Evolutionary conservation across 2,797 vertebrate genomes (phyloP).

Genomic region (Luscinia megarhynchos): DNA sequence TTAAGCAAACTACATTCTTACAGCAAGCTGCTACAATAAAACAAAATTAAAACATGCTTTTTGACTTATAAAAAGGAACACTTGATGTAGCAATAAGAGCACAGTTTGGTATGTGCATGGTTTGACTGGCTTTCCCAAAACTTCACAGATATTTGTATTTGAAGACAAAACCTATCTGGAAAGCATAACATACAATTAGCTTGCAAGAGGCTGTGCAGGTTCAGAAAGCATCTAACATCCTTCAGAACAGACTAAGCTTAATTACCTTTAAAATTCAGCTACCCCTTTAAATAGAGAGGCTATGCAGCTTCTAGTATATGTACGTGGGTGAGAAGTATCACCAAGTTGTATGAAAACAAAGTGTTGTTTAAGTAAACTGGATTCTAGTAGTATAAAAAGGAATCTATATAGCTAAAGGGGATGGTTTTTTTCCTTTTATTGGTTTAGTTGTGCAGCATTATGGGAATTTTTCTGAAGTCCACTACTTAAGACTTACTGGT

Average conservation of each 20-base stretch:
- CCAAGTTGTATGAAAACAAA: slow-evolving; percentile 23
- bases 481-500: slow-evolving; percentile 30
- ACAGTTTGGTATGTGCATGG: slow-evolving; percentile 88
- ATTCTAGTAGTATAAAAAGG: slow-evolving; percentile 64
- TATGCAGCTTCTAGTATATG: slow-evolving; percentile 53
- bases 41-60: slow-evolving; percentile 79
- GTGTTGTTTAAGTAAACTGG: slow-evolving; percentile 50
- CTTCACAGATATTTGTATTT: slow-evolving; percentile 65
- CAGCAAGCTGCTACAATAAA: slow-evolving; percentile 76
- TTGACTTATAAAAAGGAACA: slow-evolving; percentile 86
- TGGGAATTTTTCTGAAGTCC: slow-evolving; percentile 51
- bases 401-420: slow-evolving; percentile 29
- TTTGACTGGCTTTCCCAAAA: slow-evolving; percentile 76
- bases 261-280: slow-evolving; percentile 71
- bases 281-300: slow-evolving; percentile 65
- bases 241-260: slow-evolving; percentile 61
- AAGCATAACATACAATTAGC: slow-evolving; percentile 62
- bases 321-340: slow-evolving; percentile 20
- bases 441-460: slow-evolving; percentile 53
- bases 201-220: slow-evolving; percentile 69
- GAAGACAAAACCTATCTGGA: slow-evolving; percentile 66
- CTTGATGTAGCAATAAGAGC: slow-evolving; percentile 89
- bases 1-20: slow-evolving; percentile 79
- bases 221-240: slow-evolving; percentile 67
- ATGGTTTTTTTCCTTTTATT: slow-evolving; percentile 18